A percentile compares a stretch with the other conserved stretches of the same genome.
phyloP scores from a whole-genome alignment of 2,888 invertebrate genomes.

The Holacanthella duospinosa region DNA sequence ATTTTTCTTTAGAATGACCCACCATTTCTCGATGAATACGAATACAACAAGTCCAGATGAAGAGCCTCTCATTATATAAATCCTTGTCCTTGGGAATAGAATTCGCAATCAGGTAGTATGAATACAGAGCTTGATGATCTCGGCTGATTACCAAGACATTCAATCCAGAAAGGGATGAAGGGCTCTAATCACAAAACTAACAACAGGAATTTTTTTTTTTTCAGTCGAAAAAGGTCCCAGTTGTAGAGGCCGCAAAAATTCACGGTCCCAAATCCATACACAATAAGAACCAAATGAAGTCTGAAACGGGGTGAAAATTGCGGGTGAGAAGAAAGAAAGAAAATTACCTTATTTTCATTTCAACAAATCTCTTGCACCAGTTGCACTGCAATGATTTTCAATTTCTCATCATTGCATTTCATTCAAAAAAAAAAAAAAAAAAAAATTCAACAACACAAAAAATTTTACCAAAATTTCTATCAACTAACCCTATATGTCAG shows the following conservation, averaged over 20 bases:
- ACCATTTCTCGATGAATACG: too few species aligned
- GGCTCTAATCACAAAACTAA: neutral
- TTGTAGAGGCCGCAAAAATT: neutral
- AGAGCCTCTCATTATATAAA: constrained; percentile 3
- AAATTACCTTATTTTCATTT: constrained; percentile 1
- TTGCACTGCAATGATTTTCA: neutral
- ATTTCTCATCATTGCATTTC: too few species aligned
- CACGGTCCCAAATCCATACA: constrained; percentile 15
- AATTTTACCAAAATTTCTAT: too few species aligned
- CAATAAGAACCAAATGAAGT: constrained; percentile 38
- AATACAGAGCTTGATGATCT: neutral
- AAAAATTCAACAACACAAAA: too few species aligned
- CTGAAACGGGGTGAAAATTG: constrained; percentile 38
- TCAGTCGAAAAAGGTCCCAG: neutral
- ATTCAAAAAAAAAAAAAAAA: too few species aligned
- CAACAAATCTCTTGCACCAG: neutral
- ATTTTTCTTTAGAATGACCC: too few species aligned
- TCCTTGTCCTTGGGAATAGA: neutral
- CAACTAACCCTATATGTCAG: too few species aligned
- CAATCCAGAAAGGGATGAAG: neutral
- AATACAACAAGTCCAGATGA: too few species aligned
- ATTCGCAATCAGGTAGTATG: constrained; percentile 3
- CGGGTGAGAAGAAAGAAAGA: constrained; percentile 10
- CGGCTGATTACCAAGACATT: neutral
- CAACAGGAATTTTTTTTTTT: neutral